Evolutionary conservation across 2,888 invertebrate species (phyloP), one percentile per base, ranked within the genome.

Genomic region (Apamea epomidion): DNA sequence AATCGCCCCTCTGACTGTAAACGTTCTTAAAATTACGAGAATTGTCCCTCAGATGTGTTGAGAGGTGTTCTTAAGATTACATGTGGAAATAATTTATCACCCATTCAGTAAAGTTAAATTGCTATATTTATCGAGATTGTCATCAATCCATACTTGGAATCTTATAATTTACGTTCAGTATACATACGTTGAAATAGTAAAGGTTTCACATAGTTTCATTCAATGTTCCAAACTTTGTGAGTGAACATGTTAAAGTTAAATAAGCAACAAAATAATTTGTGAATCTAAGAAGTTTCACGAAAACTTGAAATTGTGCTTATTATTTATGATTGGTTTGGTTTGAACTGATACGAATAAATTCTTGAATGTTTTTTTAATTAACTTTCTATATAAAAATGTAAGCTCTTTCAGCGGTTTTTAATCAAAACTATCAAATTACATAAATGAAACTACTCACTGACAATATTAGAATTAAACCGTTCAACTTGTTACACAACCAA

Each of bases 241-340:
- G 32, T 73, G 67, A 54, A 60, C 68, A 68, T 51, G 62, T 64
- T n/a, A 75, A 83, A 75, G 71, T 79, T 83, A 48, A 69, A 79
- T 75, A 83, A 83, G 67, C 64, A 42, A 51, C 58, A 58, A 67
- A 71, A 71, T 82, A 62, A 80, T 80, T 51, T 79, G 68, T 73
- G 48, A 80, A 68, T 60, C 51, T 68, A 72, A 71, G 54, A 74
- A 81, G 62, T 69, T 74, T 80, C 58, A 29, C n/a, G 16, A 14
- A 32, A 64, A 18, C 37, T 64, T 62, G 4, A 67, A 42, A 7
- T 72, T 60, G 12, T n/a, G n/a, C 37, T 12, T 37, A 37, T 25
- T 71, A 54, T 54, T 7, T 72, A 2, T 72, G 37, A 58, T 60
- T n/a, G n/a, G 18, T 18, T 37, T 10, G 37, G 6, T 71, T 71